Conservation (phyloP, 2,888 invertebrate genomes). For the Apodemia mormo region DNA sequence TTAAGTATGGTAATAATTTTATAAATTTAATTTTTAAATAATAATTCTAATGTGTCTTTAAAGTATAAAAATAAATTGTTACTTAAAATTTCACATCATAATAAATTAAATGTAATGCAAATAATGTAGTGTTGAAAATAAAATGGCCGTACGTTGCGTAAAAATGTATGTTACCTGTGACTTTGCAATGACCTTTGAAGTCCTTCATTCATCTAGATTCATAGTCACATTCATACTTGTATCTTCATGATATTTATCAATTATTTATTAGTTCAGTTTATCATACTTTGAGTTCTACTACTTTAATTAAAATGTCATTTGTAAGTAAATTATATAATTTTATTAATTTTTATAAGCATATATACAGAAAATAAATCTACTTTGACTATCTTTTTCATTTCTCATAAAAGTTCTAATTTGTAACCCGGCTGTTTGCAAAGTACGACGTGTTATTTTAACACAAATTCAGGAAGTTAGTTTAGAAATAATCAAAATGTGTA, state of each 20-base stretch:
- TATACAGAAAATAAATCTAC: too few relatives aligned
- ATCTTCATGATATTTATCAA: background rate
- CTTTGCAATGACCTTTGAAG: slow-evolving; percentile 12
- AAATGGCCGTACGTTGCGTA: background rate
- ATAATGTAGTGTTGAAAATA: background rate
- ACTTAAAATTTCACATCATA: background rate
- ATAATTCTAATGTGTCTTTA: background rate
- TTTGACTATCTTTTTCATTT: too few relatives aligned
- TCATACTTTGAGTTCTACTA: background rate
- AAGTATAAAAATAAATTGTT: background rate
- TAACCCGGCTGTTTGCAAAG: too few relatives aligned
- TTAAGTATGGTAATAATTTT: slow-evolving; percentile 12
- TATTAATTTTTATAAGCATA: background rate
- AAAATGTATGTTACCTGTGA: background rate
- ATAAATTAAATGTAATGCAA: background rate
- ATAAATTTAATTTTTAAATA: background rate
- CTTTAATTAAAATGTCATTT: slow-evolving; percentile 7
- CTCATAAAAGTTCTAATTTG: too few relatives aligned
- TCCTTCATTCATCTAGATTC: slow-evolving; percentile 8
- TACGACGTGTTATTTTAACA: too few relatives aligned
- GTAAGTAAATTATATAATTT: slow-evolving; percentile 5
- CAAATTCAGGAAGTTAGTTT: too few relatives aligned
- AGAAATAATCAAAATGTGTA: too few relatives aligned
- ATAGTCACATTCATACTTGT: background rate
- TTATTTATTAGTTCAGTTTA: background rate